Base-by-base conservation (phyloP, 1,140 invertebrate genomes). In the Drosophila tani region DNA sequence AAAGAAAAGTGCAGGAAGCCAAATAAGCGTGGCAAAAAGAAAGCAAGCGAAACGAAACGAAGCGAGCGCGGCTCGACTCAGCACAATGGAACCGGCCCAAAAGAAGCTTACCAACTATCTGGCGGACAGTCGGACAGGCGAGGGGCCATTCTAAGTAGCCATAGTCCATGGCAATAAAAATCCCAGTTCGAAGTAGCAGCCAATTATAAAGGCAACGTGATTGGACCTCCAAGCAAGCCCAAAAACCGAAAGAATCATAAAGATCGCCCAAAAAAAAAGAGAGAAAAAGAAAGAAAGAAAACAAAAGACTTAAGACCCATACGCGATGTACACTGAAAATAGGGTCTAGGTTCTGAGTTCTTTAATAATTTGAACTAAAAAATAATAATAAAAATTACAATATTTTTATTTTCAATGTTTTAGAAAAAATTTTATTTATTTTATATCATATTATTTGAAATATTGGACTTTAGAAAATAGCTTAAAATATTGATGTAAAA, bases 1-100 rank as follows among this genome's bases (percentile, higher is more conserved):
- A 82, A 82, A 82, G 74, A 82, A 75, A 71, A 71, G 51, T 73
- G 58, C 50, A 63, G 69, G 73, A 83, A 73, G 56, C 56, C 67
- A 65, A 88, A 64, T 76, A 78, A 85, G 82, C 82, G 75, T 74
- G 65, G 66, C 73, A 70, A 35, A 90, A 73, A 79, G 67, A 82
- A 87, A 87, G 80, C 78, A 87, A 82, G 68, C 79, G 66, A 68
- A 80, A 74, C 83, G 63, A 86, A 86, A 63, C 68, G 65, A 80
- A 35, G 32, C 32, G 9, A 11, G 32, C 32, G 9, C 32, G 32
- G 63, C 29, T 35, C 29, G 38, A 27, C 65, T 29, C 49, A 9
- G 49, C 56, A 79, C 78, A 78, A 78, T 78, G 75, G 75, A 80
- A 60, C 69, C 56, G 63, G 56, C 55, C 68, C 75, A 68, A 78